phyloP scores from a whole-genome alignment of 2,888 invertebrate species.

The Biston betularia region DNA sequence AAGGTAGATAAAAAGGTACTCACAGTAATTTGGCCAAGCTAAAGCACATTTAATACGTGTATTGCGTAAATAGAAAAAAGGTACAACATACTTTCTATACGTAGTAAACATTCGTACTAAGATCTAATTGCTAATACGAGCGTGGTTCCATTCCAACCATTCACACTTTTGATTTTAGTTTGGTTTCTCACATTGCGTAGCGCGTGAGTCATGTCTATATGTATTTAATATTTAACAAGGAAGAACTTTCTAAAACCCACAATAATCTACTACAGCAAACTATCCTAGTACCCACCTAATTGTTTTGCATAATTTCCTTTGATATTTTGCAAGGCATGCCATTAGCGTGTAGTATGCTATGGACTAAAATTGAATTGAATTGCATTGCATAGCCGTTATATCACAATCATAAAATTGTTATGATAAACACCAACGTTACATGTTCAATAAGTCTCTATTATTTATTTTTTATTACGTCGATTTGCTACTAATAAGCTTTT shows the following conservation, averaged over 20 bases:
- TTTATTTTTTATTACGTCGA: conserved; percentile 18
- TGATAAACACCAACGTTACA: conserved; percentile 24
- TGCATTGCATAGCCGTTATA: conserved; percentile 16
- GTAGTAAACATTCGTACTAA: too few species aligned
- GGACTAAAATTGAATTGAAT: conserved; percentile 9
- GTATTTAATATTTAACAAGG: too few species aligned
- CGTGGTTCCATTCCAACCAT: too few species aligned
- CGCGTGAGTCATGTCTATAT: not conserved
- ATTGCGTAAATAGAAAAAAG: too few species aligned
- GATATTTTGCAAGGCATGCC: conserved; percentile 11
- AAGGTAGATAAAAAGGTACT: too few species aligned
- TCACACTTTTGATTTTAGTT: too few species aligned
- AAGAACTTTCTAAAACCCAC: not conserved
- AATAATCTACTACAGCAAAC: too few species aligned
- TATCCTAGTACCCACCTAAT: not conserved
- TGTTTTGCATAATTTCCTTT: conserved; percentile 12
- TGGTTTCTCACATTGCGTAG: not conserved
- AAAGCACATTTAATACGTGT: too few species aligned
- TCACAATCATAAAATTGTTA: conserved; percentile 24
- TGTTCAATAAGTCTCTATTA: conserved; percentile 17
- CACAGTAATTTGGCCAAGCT: too few species aligned
- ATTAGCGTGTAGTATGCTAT: not conserved
- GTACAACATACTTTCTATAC: too few species aligned
- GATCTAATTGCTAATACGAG: too few species aligned
- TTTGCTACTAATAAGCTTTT: not conserved